Evolutionary conservation across 2,888 invertebrate species (phyloP).

Genomic region (Macropis europaea): DNA sequence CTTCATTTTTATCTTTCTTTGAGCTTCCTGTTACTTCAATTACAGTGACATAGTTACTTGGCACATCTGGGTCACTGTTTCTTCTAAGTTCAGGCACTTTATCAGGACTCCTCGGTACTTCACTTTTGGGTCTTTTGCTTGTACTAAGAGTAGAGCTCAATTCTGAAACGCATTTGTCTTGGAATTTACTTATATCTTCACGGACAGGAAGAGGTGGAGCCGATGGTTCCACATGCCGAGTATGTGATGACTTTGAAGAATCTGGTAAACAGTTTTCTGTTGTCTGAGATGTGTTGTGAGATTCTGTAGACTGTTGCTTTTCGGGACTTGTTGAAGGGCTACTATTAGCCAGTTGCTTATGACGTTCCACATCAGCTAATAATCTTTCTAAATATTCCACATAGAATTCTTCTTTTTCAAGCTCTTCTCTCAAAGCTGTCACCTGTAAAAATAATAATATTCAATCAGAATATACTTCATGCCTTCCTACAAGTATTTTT

Average conservation of each 20-base stretch:
- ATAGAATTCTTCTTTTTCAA: slow-evolving; percentile 94
- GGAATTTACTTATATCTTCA: slow-evolving; percentile 77
- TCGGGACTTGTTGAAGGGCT: slow-evolving; percentile 75
- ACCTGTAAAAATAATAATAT: slow-evolving; percentile 76
- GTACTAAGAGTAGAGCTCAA: slow-evolving; percentile 76
- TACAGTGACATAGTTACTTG: slow-evolving; percentile 90
- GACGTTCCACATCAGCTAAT: slow-evolving; percentile 91
- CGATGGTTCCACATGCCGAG: slow-evolving; percentile 63
- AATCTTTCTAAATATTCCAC: slow-evolving; percentile 93
- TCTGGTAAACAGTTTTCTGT: slow-evolving; percentile 43
- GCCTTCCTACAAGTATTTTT: not conserved
- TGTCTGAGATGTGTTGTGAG: slow-evolving; percentile 58
- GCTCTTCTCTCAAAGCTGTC: slow-evolving; percentile 89
- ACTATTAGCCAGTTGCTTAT: slow-evolving; percentile 81
- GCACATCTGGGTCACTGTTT: slow-evolving; percentile 80
- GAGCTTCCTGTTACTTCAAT: slow-evolving; percentile 91
- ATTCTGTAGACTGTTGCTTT: slow-evolving; percentile 74
- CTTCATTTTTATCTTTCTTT: slow-evolving; percentile 75
- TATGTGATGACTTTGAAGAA: slow-evolving; percentile 32
- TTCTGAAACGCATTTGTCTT: slow-evolving; percentile 80
- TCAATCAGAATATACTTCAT: not conserved
- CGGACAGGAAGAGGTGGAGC: slow-evolving; percentile 76
- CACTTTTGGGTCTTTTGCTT: slow-evolving; percentile 76
- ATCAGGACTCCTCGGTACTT: slow-evolving; percentile 76
- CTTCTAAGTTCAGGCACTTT: slow-evolving; percentile 76